Evolutionary conservation across 2,113 vertebrate species (phyloP).

Genomic region (Larimichthys crocea): DNA sequence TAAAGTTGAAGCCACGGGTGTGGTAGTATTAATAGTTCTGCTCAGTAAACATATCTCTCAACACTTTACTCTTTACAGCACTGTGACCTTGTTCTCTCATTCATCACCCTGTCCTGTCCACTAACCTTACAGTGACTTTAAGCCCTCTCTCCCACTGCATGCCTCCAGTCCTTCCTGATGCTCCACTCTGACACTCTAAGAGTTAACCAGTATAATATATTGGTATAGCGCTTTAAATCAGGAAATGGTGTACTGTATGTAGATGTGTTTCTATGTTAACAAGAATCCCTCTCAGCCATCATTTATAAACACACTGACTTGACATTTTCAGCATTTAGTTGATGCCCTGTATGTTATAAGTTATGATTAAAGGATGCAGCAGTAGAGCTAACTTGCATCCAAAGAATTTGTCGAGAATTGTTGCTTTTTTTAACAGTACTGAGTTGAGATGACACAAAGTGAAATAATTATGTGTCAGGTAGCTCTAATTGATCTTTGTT

Average conservation of each 20-base stretch:
- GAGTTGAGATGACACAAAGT: not conserved
- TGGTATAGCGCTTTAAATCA: not conserved
- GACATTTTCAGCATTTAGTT: not conserved
- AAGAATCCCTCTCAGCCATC: not conserved
- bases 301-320: not conserved
- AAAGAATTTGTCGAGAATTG: not conserved
- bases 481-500: too few species aligned
- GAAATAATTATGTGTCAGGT: too few species aligned
- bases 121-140: slow-evolving; percentile 17
- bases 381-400: not conserved
- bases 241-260: not conserved
- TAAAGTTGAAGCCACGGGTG: slow-evolving; percentile 30
- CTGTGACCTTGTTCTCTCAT: slow-evolving; percentile 66
- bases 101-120: slow-evolving; percentile 46
- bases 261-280: not conserved
- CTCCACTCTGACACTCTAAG: not conserved
- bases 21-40: slow-evolving; percentile 69
- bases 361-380: not conserved
- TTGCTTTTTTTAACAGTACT: not conserved
- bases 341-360: not conserved
- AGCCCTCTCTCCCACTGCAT: not conserved
- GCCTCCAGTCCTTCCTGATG: not conserved
- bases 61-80: slow-evolving; percentile 59
- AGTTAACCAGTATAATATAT: not conserved
- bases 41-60: slow-evolving; percentile 59